Base-by-base conservation (phyloP, 2,113 vertebrate genomes). In the Rhinopomastus cyanomelas region DNA sequence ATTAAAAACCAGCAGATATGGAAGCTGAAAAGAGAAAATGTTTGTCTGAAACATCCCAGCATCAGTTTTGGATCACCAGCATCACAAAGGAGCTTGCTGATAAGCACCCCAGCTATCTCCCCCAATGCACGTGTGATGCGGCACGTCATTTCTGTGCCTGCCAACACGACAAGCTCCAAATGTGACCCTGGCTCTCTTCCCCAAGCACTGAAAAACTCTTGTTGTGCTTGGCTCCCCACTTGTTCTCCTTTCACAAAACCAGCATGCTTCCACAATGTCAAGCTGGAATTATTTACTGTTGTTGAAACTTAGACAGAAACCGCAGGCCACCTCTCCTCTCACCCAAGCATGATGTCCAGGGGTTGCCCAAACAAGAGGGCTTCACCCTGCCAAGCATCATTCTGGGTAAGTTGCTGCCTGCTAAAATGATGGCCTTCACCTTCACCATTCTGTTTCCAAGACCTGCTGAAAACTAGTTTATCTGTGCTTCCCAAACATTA, bases 221-320 rank as follows among this genome's bases (percentile, higher is more conserved):
- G 78, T 93, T 96, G 16, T 94, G 74, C 49, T 96, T 95, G 95
- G 94, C 92, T 93, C 29, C 10, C 13, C 1, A 12, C n/a, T 14
- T 52, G 74, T 75, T 51, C 46, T 90, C 86, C 34, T 44, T 76
- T 62, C 44, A 72, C 77, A 80, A 71, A 85, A 89, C 0, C 89
- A 94, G 87, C 89, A 93, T 0, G 2, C 81, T 96, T 85, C 88
- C 78, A 93, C 74, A 94, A 61, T 0, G 0, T 76, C 88, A 87
- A 16, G 87, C 88, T 90, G 92, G 88, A 90, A 82, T 76, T 90
- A 93, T 62, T 96, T 88, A 90, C 78, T 90, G 60, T 16, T 90
- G 87, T 16, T 85, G 78, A 90, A 89, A 75, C 84, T 69, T 56
- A 80, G 75, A 77, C 48, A 89, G 78, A 92, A 95, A 95, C 55